Base-by-base conservation (phyloP, 2,888 invertebrate genomes). In the Luperina testacea region DNA sequence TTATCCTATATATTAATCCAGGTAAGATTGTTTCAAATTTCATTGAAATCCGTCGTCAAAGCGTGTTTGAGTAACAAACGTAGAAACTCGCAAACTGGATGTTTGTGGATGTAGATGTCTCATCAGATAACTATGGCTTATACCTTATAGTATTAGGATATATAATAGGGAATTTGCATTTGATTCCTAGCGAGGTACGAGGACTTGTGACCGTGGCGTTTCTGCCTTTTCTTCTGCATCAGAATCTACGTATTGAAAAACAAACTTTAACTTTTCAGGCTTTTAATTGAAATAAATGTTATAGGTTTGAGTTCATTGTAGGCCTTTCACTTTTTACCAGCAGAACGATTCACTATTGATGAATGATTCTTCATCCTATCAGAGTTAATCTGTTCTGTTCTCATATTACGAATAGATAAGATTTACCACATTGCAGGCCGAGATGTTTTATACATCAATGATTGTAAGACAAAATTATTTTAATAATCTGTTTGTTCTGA, bases 371-470 rank as follows among this genome's bases (percentile, higher is more conserved):
- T 27, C 32, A 24, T 32, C 5, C 8, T 69, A 51, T 24, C 24
- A 57, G 32, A 51, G 8, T 51, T 15, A 2, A 70, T 17, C 70
- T 70, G 9, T 24, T 57, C 9, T 24, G 6, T 15, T 70, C 9
- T 24, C 9, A 24, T n/a, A 17, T 59, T 20, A 8, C 42, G 11
- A 61, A 0, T 15, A 76, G n/a, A 51, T 0, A 51, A 63, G 24
- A 63, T 42, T 63, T 51, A 76, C 76, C 76, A 77, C 76, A 76
- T 76, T 17, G 6, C 51, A 27, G 6, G 57, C 15, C 8, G 15
- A 15, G 70, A 32, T 70, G 59, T 15, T 32, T 32, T 8, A 53
- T 24, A 70, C 24, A 53, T 70, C 24, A 20, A 24, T 24, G 8
- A 76, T 76, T 24, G 27, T 11, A 20, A 5, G 15, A 63, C 51